phyloP scores from a whole-genome alignment of 2,113 vertebrate genomes.

The Peromyscus polionotus region DNA sequence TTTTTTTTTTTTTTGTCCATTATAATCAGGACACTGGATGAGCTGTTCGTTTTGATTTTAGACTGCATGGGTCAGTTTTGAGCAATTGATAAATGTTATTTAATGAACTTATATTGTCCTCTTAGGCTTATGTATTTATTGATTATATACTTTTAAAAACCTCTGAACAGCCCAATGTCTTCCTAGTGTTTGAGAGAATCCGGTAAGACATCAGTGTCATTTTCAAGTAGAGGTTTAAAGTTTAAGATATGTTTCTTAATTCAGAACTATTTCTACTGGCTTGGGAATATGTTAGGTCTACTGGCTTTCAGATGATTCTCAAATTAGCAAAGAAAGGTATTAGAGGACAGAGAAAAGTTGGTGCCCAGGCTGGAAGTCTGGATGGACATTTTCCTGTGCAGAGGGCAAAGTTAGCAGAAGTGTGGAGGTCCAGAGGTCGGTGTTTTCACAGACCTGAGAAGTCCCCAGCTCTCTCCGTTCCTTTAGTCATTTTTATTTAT shows the following conservation, averaged over 20 bases:
- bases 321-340: not conserved
- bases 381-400: not conserved
- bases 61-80: not conserved
- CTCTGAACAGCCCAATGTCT: conserved; percentile 21
- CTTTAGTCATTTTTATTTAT: conserved; percentile 11
- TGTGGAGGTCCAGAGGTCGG: not conserved
- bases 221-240: conserved; percentile 61
- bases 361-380: not conserved
- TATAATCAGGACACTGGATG: not conserved
- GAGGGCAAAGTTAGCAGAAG: not conserved
- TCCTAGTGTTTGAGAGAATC: conserved; percentile 30
- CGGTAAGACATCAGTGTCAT: conserved; percentile 39
- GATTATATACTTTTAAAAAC: conserved; percentile 58
- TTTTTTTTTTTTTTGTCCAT: conserved; percentile 12
- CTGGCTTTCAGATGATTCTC: not conserved
- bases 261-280: conserved; percentile 31
- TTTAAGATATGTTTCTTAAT: conserved; percentile 54
- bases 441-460: not conserved
- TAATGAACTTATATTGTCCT: conserved; percentile 45
- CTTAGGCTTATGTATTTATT: conserved; percentile 57
- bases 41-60: conserved; percentile 47
- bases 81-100: conserved; percentile 50
- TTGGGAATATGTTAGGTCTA: conserved; percentile 27
- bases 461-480: not conserved
- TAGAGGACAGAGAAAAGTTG: not conserved